phyloP scores from a whole-genome alignment of 2,888 invertebrate genomes.

The Lithophane leautieri region DNA sequence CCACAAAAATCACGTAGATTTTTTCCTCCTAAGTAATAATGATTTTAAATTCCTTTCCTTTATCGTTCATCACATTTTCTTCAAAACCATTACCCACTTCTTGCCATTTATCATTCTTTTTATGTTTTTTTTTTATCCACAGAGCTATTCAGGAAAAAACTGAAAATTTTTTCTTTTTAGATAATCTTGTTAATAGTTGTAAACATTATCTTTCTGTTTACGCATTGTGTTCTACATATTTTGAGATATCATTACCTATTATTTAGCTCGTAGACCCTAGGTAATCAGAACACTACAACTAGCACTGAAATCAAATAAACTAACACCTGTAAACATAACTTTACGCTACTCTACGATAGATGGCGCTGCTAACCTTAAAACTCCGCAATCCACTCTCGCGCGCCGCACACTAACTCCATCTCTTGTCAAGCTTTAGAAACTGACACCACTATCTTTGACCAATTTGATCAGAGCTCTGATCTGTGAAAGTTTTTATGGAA shows the following conservation, averaged over 20 bases:
- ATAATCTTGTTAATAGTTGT: neutral
- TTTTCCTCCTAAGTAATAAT: neutral
- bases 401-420: slow-evolving; percentile 72
- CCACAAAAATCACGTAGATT: neutral
- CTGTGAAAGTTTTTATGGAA: neutral
- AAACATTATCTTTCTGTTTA: neutral
- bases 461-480: slow-evolving; percentile 69
- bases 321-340: neutral
- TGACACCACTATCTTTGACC: slow-evolving; percentile 38
- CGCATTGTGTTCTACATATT: too few relatives aligned
- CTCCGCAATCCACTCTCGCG: slow-evolving; percentile 71
- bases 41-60: neutral
- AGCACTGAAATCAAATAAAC: neutral
- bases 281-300: neutral
- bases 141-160: neutral
- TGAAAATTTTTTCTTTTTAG: neutral
- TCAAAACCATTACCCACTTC: neutral
- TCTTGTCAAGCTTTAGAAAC: slow-evolving; percentile 53
- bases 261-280: neutral
- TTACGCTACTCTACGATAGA: slow-evolving; percentile 80
- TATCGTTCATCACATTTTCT: neutral
- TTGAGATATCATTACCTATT: neutral
- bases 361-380: slow-evolving; percentile 75
- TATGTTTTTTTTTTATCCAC: neutral
- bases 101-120: neutral